phyloP scores from a whole-genome alignment of 2,888 invertebrate genomes.

The Danaus chrysippus region DNA sequence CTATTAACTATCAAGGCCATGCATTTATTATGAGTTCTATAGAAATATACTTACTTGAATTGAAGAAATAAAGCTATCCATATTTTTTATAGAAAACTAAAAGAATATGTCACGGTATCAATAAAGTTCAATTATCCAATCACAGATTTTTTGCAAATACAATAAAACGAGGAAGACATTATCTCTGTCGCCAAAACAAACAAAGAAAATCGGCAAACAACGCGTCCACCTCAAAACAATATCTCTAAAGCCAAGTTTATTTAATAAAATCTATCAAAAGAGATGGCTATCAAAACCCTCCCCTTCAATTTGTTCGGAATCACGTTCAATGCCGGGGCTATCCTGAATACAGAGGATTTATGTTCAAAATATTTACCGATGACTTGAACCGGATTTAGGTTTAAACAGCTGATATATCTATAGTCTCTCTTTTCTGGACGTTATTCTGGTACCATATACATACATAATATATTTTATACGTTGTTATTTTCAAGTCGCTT shows the following conservation, averaged over 20 bases:
- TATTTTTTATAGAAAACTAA: too few species aligned
- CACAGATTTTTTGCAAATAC: too few species aligned
- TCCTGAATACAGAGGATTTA: not conserved
- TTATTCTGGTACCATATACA: too few species aligned
- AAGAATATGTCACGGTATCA: too few species aligned
- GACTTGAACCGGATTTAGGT: not conserved
- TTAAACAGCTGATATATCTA: not conserved
- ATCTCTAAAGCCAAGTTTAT: not conserved
- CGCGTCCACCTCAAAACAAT: not conserved
- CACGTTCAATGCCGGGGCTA: not conserved
- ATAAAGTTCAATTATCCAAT: too few species aligned
- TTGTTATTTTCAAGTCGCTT: too few species aligned
- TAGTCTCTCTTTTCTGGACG: too few species aligned
- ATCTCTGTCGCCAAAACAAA: not conserved
- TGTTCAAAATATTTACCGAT: not conserved
- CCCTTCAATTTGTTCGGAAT: slow-evolving; percentile 1
- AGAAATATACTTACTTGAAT: too few species aligned
- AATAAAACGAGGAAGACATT: not conserved
- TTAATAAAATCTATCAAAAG: slow-evolving; percentile 1
- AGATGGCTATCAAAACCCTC: slow-evolving; percentile 2
- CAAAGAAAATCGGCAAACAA: not conserved
- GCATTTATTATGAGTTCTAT: too few species aligned
- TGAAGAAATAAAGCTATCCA: too few species aligned
- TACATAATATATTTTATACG: too few species aligned
- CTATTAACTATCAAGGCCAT: too few species aligned